Evolutionary conservation across 2,113 vertebrate genomes (phyloP), one percentile per base, ranked within the genome.

Genomic region (Genyomyrus donnyi): DNA sequence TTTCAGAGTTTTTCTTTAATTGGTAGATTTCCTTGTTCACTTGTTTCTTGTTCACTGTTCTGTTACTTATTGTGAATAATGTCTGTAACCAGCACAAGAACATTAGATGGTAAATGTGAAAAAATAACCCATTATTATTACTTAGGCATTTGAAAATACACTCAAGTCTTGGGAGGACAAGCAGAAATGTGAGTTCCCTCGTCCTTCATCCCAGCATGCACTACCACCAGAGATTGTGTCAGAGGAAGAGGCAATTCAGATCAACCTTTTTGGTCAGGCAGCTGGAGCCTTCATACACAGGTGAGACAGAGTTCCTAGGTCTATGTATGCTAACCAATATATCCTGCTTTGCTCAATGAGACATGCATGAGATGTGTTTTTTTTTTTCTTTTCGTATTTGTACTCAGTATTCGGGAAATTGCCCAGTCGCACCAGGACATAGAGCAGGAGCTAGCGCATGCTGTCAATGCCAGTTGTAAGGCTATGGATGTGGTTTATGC

Each of bases 151-250:
- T 90, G 98, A 99, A 92, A 99, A 94, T 94, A 99, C 98, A 1
- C 92, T 99, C 70, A 99, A 99, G 93, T 99, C 98, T 4, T 99
- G 98, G 98, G 98, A 99, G 90, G 98, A 99, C 93, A 99, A 99
- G 92, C 98, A 99, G 94, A 98, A 96, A 92, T 98, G 97, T 49
- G 98, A 99, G 87, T 96, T 98, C 89, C 95, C 97, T 0, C 96
- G 97, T 24, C 94, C 96, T 0, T 95, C 96, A 0, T 93, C 97
- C 31, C 93, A 94, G 35, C 92, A 92, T 87, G 95, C 96, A 11
- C 93, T 96, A 84, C 98, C 97, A 89, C 97, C 97, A 0, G 98
- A 98, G 95, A 95, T 95, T 0, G 96, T 98, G 90, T 97, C 98
- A 0, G 97, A 98, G 91, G 98, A 99, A 4, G 98, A 99, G 92